Evolutionary conservation across 2,797 vertebrate genomes (phyloP), one percentile per base, ranked within the genome.

Genomic region (Acrocephalus scirpaceus): DNA sequence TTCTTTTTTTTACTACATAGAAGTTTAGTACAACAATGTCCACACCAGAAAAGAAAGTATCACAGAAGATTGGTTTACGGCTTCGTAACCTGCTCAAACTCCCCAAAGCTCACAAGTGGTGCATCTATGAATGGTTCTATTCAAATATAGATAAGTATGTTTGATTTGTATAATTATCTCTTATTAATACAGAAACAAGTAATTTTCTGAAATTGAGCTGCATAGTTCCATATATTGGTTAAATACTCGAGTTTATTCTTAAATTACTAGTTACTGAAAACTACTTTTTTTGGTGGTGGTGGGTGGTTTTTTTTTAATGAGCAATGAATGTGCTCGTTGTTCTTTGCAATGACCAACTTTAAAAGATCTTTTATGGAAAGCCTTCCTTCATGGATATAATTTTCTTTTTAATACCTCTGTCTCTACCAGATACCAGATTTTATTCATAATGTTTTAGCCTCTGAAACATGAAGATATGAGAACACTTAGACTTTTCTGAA

Each of bases 91-190:
- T 99, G 40, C 98, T 99, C 30, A 99, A 99, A 92, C 98, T 99
- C 75, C 99, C 99, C 85, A 99, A 99, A 98, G 99, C 99, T 73
- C 99, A 99, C 97, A 99, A 99, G 97, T 99, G 99, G 99, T 99
- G 99, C 97, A 99, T 99, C 97, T 99, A 99, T 7, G 99, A 99
- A 96, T 99, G 99, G 99, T 99, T 99, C 98, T 99, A 99, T 97
- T 99, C 99, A 76, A 99, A 99, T 95, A 99, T 99, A 91, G 99
- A 99, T 98, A 99, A 99, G 99, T 99, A 98, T 92, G 98, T 98
- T 74, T 96, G 79, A 0, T 88, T 60, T 95, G 7, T 60, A 17
- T 67, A 9, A 89, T 65, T 77, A 17, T 50, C 42, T 94, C 53
- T 57, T 85, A n/a, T 13, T 70, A 82, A 22, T 29, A 12, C 50